Evolutionary conservation across 2,888 invertebrate genomes (phyloP).

Genomic region (Volucella zonaria): DNA sequence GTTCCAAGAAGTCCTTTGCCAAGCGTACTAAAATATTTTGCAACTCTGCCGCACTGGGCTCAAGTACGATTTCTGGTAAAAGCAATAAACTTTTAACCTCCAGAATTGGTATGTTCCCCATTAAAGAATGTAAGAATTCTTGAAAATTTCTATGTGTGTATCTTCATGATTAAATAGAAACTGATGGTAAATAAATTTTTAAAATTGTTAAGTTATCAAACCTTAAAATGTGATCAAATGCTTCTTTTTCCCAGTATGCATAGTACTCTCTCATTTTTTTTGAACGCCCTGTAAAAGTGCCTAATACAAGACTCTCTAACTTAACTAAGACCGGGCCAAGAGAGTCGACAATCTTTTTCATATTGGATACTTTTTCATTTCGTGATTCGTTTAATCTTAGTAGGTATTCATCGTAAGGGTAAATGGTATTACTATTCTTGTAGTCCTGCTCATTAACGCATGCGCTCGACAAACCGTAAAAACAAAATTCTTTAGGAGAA

Average conservation of each 20-base stretch:
- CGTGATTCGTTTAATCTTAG: constrained; percentile 87
- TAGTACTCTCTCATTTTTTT: constrained; percentile 90
- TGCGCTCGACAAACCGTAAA: constrained; percentile 6
- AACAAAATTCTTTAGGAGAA: constrained; percentile 1
- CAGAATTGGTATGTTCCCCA: constrained; percentile 86
- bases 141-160: constrained; percentile 89
- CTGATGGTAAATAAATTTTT: not conserved
- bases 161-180: constrained; percentile 78
- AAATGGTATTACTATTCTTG: constrained; percentile 44
- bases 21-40: constrained; percentile 90
- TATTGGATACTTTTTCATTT: constrained; percentile 86
- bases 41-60: constrained; percentile 90
- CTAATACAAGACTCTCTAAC: constrained; percentile 91
- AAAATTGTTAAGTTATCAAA: constrained; percentile 77
- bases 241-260: constrained; percentile 90
- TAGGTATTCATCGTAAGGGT: constrained; percentile 85
- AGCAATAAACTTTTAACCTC: constrained; percentile 90
- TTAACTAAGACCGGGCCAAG: constrained; percentile 92
- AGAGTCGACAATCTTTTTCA: constrained; percentile 90
- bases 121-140: constrained; percentile 85
- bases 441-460: not conserved
- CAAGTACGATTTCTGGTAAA: constrained; percentile 89
- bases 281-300: constrained; percentile 90
- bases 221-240: constrained; percentile 87
- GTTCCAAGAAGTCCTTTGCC: constrained; percentile 89